These are phyloP conservation scores for Lepidocolaptes lacrymiger DNA, from an alignment of 2,797 vertebrate genomes.

Conservation along the genomic window DNA sequence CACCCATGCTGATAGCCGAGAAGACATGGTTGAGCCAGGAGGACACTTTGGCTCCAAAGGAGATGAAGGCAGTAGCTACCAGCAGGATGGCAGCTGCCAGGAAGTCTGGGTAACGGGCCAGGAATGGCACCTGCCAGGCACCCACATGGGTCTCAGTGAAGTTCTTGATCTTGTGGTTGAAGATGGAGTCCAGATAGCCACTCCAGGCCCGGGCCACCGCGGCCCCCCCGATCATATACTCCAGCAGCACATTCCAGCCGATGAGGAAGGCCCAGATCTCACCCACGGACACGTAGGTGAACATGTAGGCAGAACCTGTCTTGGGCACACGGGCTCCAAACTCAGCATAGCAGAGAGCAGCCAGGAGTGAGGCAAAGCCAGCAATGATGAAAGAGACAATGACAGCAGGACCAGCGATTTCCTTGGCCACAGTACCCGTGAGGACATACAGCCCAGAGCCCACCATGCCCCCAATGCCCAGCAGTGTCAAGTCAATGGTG, in stretches of 20 bases:
- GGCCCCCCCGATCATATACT: constrained; percentile 94
- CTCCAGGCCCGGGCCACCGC: constrained; percentile 96
- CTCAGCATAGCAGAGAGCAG: constrained; percentile 95
- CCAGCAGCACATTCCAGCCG: constrained; percentile 95
- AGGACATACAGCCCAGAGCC: constrained; percentile 95
- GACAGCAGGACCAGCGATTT: constrained; percentile 89
- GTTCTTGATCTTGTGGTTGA: constrained; percentile 92
- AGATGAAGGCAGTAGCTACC: constrained; percentile 89
- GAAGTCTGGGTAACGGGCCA: constrained; percentile 91
- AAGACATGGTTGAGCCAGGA: constrained; percentile 96
- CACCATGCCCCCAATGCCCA: constrained; percentile 95
- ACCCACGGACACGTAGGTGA: constrained; percentile 94
- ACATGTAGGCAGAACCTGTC: constrained; percentile 97
- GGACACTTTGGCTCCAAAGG: constrained; percentile 92
- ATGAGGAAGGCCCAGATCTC: constrained; percentile 98
- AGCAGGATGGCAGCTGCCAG: constrained; percentile 88
- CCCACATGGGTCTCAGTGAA: constrained; percentile 90
- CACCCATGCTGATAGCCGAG: constrained; percentile 84
- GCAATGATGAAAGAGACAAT: constrained; percentile 90
- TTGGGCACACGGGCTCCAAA: constrained; percentile 94
- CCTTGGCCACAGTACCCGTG: constrained; percentile 93
- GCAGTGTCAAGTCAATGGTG: constrained; percentile 89
- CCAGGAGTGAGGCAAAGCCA: constrained; percentile 89
- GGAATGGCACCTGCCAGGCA: constrained; percentile 88
- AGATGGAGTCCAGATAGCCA: constrained; percentile 93